Base-by-base conservation (phyloP, 2,888 invertebrate species). In the Caenorhabditis sp. region DNA sequence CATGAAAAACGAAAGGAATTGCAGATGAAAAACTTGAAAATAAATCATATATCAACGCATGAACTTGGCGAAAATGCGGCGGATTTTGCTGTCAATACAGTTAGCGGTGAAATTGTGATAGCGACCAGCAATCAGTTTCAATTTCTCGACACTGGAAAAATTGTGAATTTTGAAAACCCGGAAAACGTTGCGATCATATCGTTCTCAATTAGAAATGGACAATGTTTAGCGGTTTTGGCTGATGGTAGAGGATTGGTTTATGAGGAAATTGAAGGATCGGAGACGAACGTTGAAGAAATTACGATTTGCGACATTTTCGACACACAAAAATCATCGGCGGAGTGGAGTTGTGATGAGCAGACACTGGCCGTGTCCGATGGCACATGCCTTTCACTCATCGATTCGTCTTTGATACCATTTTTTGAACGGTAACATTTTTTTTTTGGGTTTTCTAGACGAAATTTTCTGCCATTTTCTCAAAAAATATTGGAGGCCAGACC, bases 331-430 rank as follows among this genome's bases (percentile, higher is more conserved):
- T 37, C 62, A 12, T 43, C 58, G 6, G 73, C 73, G 1, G 73
- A 68, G 49, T 73, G 73, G 73, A 60, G 62, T 24, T 6, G 62
- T 4, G 73, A 73, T 50, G 73, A 73, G 14, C 73, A 73, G 19
- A 62, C 21, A 8, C 59, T 73, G 1, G 73, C 66, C 37, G 21
- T 73, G 5, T 62, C 66, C 1, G 73, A 73, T 49, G 55, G 57
- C n/a, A 26, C 19, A 23, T 55, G n/a, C 2, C 17, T 73, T 0
- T 73, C 24, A 49, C 24, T 73, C n/a, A 51, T 61, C 4, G 73
- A 73, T 53, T 43, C 69, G 23, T 66, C 73, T 1, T 19, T 73
- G 0, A 54, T 58, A 37, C 51, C 60, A 17, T 69, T 66, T 26
- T 50, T 19, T 1, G 55, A 69, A 31, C 53, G 66, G 60, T 60